Evolutionary conservation across 2,113 vertebrate species (phyloP).

Genomic region (Calyptommatus sinebrachiatus): DNA sequence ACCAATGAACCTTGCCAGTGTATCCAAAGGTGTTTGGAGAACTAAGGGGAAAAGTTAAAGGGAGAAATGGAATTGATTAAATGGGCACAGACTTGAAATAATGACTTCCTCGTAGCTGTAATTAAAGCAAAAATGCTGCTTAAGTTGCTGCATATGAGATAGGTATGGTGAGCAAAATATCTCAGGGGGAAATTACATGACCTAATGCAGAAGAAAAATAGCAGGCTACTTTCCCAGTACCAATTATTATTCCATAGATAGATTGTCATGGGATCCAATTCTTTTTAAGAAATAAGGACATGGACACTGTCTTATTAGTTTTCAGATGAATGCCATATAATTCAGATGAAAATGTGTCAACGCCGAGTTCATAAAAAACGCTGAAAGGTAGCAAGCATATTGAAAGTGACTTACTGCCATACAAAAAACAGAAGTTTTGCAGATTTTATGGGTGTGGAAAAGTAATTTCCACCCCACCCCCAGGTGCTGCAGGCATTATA

Average conservation of each 20-base stretch:
- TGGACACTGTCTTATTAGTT: not conserved
- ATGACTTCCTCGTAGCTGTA: slow-evolving; percentile 29
- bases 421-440: no score
- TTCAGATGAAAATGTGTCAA: not conserved
- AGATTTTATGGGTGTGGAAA: no score
- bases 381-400: not conserved
- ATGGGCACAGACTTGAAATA: slow-evolving; percentile 40
- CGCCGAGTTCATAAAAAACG: not conserved
- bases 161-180: not conserved
- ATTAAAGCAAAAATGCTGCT: slow-evolving; percentile 23
- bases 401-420: not conserved
- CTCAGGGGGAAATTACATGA: not conserved
- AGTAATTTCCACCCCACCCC: no score
- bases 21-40: slow-evolving; percentile 77
- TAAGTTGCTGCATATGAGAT: slow-evolving; percentile 6
- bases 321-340: not conserved
- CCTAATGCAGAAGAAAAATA: not conserved
- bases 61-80: slow-evolving; percentile 39
- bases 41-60: slow-evolving; percentile 65
- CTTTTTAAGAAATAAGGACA: not conserved
- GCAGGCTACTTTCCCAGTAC: not conserved
- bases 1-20: slow-evolving; percentile 74
- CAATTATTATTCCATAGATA: not conserved
- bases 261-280: not conserved
- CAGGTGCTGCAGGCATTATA: no score